These are phyloP conservation scores for Cyanocitta stelleri DNA, from an alignment of 2,113 vertebrate species.

Conservation along the genomic window DNA sequence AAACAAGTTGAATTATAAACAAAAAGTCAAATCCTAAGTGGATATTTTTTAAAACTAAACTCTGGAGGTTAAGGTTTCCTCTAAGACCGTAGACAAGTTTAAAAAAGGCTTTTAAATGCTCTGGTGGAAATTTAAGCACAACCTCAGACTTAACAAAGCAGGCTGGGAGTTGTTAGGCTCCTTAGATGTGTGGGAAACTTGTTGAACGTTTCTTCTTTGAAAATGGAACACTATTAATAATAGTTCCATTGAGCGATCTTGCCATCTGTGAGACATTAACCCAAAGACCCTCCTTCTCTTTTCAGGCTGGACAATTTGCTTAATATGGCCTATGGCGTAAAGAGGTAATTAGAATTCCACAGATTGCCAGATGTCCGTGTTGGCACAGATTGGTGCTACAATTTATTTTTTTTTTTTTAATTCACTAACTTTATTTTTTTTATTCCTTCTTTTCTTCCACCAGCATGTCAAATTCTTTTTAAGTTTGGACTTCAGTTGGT, in stretches of 20 bases:
- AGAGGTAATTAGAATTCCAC: slow-evolving; percentile 99
- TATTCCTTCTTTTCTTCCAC: slow-evolving; percentile 81
- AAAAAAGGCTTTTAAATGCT: slow-evolving; percentile 5
- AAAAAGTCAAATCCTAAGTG: background rate
- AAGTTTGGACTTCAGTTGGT: slow-evolving; percentile 79
- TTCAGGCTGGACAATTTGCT: slow-evolving; percentile 99
- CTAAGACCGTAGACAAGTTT: background rate
- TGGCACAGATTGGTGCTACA: slow-evolving; percentile 89
- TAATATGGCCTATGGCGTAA: slow-evolving; percentile 99
- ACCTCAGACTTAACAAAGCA: slow-evolving; percentile 45
- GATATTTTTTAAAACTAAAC: background rate
- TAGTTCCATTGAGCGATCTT: slow-evolving; percentile 99
- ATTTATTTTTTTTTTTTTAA: slow-evolving; percentile 77
- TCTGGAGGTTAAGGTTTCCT: slow-evolving; percentile 15
- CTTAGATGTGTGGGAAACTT: slow-evolving; percentile 73
- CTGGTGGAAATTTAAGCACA: slow-evolving; percentile 7
- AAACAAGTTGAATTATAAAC: background rate
- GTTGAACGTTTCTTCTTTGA: slow-evolving; percentile 79
- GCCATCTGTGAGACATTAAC: slow-evolving; percentile 99
- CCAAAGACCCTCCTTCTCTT: slow-evolving; percentile 99
- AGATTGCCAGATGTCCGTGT: slow-evolving; percentile 99
- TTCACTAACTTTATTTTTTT: slow-evolving; percentile 83
- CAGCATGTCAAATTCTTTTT: slow-evolving; percentile 85
- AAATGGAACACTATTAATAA: slow-evolving; percentile 89
- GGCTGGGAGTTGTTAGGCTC: slow-evolving; percentile 58